Percentiles rank a stretch among this genome's conserved stretches.
phyloP scores from a whole-genome alignment of 2,797 vertebrate species.

The Sciaenops ocellatus region DNA sequence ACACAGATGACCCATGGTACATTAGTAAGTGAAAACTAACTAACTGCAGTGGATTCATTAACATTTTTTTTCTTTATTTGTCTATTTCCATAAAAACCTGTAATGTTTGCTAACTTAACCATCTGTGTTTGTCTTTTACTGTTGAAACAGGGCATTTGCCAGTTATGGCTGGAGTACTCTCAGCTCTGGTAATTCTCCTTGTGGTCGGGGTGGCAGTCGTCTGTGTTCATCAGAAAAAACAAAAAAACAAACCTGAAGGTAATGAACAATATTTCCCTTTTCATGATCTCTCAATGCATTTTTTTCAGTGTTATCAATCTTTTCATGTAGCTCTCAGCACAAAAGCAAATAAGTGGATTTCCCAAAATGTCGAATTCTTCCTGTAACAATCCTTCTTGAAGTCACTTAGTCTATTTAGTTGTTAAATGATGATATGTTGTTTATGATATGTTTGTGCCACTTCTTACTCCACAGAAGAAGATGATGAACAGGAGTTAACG shows the following conservation, averaged over 20 bases:
- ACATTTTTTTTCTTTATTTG: not conserved
- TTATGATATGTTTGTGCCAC: not conserved
- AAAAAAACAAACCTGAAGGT: slow-evolving; percentile 36
- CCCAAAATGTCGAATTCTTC: not conserved
- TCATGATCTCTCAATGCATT: not conserved
- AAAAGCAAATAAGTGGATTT: not conserved
- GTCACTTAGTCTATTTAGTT: not conserved
- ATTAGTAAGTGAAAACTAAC: slow-evolving; percentile 62
- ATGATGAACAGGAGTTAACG: slow-evolving; percentile 51
- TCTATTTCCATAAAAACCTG: not conserved
- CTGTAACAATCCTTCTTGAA: not conserved
- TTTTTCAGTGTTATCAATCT: not conserved
- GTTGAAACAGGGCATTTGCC: accelerated
- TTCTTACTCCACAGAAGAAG: slow-evolving; percentile 25
- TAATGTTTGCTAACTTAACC: not conserved
- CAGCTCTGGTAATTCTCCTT: slow-evolving; percentile 43
- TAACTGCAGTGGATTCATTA: slow-evolving; percentile 8
- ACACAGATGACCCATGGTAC: not conserved
- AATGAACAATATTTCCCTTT: not conserved
- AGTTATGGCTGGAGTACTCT: slow-evolving; percentile 1
- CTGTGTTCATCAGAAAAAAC: slow-evolving; percentile 47
- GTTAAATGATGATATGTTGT: not conserved
- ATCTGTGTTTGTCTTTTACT: not conserved
- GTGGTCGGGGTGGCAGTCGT: slow-evolving; percentile 25
- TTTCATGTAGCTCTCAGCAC: not conserved